phyloP scores from a whole-genome alignment of 2,113 vertebrate genomes.

The Sapayoa aenigma region DNA sequence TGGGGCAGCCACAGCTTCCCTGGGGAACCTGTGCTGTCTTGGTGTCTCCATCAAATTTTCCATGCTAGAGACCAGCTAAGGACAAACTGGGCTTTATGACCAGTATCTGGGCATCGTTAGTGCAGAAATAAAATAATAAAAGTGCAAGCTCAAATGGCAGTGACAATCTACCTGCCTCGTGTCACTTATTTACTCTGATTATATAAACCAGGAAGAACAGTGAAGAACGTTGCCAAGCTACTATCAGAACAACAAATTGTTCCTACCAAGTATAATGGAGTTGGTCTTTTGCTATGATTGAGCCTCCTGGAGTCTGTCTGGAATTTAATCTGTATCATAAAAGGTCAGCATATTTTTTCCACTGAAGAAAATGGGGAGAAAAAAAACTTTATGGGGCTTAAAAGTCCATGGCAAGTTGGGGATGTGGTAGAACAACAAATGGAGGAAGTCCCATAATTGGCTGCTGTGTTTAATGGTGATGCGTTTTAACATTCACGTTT shows the following conservation, averaged over 20 bases:
- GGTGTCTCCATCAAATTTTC: accelerated
- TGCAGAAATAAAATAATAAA: not conserved
- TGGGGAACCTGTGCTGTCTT: too few species aligned
- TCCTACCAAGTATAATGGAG: not conserved
- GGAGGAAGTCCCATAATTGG: not conserved
- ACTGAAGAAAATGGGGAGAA: not conserved
- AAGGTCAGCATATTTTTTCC: not conserved
- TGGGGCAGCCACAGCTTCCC: too few species aligned
- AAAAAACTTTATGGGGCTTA: not conserved
- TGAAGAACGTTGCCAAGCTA: slow-evolving; percentile 36
- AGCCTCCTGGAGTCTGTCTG: not conserved
- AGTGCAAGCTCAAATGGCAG: not conserved
- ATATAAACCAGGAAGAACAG: slow-evolving; percentile 39
- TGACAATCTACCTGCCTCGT: not conserved
- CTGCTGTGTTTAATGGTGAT: not conserved
- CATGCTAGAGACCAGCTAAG: not conserved
- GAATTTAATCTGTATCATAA: not conserved
- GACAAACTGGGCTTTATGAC: not conserved
- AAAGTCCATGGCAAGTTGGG: not conserved
- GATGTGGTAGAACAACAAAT: not conserved
- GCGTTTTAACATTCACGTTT: not conserved
- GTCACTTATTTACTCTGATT: slow-evolving; percentile 54
- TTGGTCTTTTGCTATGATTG: not conserved
- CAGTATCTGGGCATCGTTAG: not conserved
- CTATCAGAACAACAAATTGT: slow-evolving; percentile 33